Evolutionary conservation across 2,888 invertebrate genomes (phyloP), one percentile per base, ranked within the genome.

Genomic region (Arge pagana): DNA sequence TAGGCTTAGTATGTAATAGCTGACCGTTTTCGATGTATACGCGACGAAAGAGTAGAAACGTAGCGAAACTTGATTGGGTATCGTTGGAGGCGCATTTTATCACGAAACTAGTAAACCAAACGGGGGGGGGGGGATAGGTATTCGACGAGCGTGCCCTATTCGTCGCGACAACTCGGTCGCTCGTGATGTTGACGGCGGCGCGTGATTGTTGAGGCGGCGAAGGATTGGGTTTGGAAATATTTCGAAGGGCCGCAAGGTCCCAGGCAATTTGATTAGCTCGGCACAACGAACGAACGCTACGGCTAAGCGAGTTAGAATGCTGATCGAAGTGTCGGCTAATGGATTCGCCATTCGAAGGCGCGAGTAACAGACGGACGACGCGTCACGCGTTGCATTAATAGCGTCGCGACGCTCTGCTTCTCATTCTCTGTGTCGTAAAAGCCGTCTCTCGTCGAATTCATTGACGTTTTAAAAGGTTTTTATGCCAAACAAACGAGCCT

Each of bases 401-500:
- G 45, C 45, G 31, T 35, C 33, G 33, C 33, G 45, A 45, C 45
- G 45, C 30, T 50, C 31, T 50, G 16, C 28, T 41, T 43, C 50
- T 21, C 50, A 30, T 42, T 15, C 19, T 23, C 26, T 13, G 19
- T 26, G 11, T 42, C 48, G 35, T 48, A 35, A 36, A 36, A 33
- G 48, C 33, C 31, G 35, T 18, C 13, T 15, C 3, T 8, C 8
- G 23, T 10, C 43, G 21, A 48, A 52, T 35, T 36, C 23, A 37
- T 36, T 52, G 52, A 52, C 52, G 39, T 52, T 48, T 52, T 52
- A 52, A 52, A 52, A 52, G 52, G 52, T 52, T 52, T 48, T 39
- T 30, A 45, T 36, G 31, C 21, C 45, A 21, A 52, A 52, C 39
- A 48, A 52, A 48, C 30, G 52, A 52, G 13, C 36, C 48, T 36